Evolutionary conservation across 1,140 invertebrate species (phyloP).

Genomic region (Branchinecta lindahli): DNA sequence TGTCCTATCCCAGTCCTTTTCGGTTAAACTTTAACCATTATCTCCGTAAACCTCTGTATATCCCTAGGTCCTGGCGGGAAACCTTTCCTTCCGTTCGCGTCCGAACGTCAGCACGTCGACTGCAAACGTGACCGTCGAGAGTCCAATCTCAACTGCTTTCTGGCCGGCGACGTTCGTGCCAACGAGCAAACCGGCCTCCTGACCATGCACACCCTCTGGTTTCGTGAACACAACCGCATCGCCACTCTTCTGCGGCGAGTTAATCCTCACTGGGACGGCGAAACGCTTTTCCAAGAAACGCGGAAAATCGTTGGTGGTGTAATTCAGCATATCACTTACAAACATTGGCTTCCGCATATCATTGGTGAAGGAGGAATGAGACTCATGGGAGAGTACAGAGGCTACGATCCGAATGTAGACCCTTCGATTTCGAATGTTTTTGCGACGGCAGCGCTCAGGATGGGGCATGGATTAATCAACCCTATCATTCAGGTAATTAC

Average conservation of each 20-base stretch:
- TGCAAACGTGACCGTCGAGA: constrained; percentile 66
- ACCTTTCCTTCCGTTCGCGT: constrained; percentile 72
- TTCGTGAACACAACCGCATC: constrained; percentile 89
- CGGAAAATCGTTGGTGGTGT: constrained; percentile 86
- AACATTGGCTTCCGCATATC: constrained; percentile 77
- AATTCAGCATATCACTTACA: constrained; percentile 92
- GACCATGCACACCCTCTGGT: constrained; percentile 93
- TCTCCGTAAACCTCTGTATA: no score
- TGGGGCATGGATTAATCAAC: constrained; percentile 93
- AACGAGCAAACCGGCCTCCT: constrained; percentile 75
- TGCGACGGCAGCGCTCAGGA: constrained; percentile 84
- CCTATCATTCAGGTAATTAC: constrained; percentile 48
- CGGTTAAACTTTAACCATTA: no score
- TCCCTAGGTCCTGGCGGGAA: constrained; percentile 48
- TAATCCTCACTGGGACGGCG: constrained; percentile 90
- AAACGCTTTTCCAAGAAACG: constrained; percentile 76
- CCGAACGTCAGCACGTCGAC: constrained; percentile 67
- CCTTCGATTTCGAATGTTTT: constrained; percentile 87
- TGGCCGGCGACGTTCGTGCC: constrained; percentile 75
- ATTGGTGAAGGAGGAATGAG: constrained; percentile 56
- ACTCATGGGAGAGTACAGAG: constrained; percentile 56
- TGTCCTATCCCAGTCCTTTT: no score
- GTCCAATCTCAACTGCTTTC: constrained; percentile 73
- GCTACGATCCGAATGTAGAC: constrained; percentile 55
- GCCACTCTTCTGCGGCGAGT: constrained; percentile 55